Base-by-base conservation (phyloP, 2,797 vertebrate genomes). In the Sebastes minor region DNA sequence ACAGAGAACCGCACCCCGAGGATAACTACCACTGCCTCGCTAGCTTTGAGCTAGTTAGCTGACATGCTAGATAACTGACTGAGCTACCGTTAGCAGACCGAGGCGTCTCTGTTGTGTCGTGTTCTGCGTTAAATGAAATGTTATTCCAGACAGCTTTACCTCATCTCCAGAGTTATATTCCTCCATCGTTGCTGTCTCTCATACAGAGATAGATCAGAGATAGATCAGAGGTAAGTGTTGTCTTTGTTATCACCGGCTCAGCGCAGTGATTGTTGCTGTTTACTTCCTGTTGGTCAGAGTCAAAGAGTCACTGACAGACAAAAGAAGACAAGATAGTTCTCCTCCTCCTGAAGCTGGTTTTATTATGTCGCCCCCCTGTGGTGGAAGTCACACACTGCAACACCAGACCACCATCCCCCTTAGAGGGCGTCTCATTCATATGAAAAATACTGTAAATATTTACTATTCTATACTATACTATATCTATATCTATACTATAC, bases 131-230 rank as follows among this genome's bases (percentile, higher is more conserved):
- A 0, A 49, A 49, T 13, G 3, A n/a, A 7, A 53, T 9, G 1
- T 16, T 3, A 22, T 14, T 42, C 1, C 30, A 63, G 25, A 30
- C 0, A 52, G 4, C 10, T n/a, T 28, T 67, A 96, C 96, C 94
- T 96, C 95, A 2, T 96, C 95, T 73, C 92, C 94, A 60, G 95
- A 89, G 78, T 92, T 94, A 66, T 92, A 96, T 56, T 96, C 96
- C 79, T 96, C 96, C 96, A 96, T 96, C 7, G 27, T 84, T 27
- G 5, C 33, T 11, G 60, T 22, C 49, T 35, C 20, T 28, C 52
- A 38, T 3, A 5, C 32, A 12, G 11, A 12, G 1, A 4, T 22
- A 14, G 13, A 38, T 2, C 35, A 38, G 35, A 35, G 33, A 5
- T 20, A 35, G 2, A 35, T 1, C 33, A 35, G 33, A 38, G 35